Evolutionary conservation across 2,888 invertebrate genomes (phyloP).

Genomic region (Melanophora roralis): DNA sequence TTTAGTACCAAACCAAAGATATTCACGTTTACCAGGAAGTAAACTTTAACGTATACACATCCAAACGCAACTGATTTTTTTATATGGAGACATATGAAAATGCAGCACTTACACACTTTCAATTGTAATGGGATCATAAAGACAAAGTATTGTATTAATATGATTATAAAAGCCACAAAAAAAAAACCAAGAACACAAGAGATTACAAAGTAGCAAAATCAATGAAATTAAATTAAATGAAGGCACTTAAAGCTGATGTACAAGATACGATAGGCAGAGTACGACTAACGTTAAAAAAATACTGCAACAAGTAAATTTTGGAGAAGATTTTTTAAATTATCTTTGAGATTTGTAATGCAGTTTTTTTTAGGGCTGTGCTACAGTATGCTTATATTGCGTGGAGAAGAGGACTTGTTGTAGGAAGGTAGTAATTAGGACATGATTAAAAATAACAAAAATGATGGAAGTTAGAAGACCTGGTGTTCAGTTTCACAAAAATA

Average conservation of each 20-base stretch:
- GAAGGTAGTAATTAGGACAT: too few species aligned
- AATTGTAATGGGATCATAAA: not conserved
- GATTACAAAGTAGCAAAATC: conserved; percentile 50
- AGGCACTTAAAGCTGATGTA: conserved; percentile 26
- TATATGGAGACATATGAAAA: not conserved
- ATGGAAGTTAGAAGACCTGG: too few species aligned
- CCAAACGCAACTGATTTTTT: not conserved
- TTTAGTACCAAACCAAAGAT: conserved; percentile 22
- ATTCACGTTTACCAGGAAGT: conserved; percentile 21
- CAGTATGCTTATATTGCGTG: too few species aligned
- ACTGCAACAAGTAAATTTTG: too few species aligned
- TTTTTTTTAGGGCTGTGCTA: too few species aligned
- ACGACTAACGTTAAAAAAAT: not conserved
- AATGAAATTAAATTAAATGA: conserved; percentile 56
- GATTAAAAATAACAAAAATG: too few species aligned
- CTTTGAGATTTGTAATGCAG: too few species aligned
- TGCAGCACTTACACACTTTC: not conserved
- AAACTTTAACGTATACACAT: not conserved
- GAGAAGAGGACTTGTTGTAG: too few species aligned
- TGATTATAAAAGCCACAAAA: conserved; percentile 38
- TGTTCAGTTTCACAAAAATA: too few species aligned
- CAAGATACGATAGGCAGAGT: not conserved
- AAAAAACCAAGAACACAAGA: conserved; percentile 33
- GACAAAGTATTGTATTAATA: conserved; percentile 37
- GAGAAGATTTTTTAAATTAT: too few species aligned